Conservation (phyloP, 2,888 invertebrate genomes). For the Choristoneura rosaceana region DNA sequence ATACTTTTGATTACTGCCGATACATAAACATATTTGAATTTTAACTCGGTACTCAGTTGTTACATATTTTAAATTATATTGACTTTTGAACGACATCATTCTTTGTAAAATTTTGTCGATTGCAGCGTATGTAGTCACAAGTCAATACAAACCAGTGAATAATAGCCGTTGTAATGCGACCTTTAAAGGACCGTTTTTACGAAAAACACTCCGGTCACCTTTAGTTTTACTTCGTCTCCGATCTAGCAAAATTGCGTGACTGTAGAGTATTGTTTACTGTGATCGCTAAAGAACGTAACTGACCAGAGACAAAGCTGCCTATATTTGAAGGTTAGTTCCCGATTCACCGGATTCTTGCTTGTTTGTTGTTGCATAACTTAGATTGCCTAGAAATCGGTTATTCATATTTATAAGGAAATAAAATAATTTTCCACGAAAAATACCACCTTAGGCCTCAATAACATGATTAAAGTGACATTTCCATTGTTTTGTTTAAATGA, state of each 20-base stretch:
- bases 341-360: too few relatives aligned
- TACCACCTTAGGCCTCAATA: too few relatives aligned
- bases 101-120: background rate
- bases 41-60: background rate
- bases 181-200: background rate
- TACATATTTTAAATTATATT: background rate
- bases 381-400: too few relatives aligned
- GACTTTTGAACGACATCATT: background rate
- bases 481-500: too few relatives aligned
- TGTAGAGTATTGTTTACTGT: constrained; percentile 38
- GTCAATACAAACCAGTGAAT: too few relatives aligned
- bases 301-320: background rate
- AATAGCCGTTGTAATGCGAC: background rate
- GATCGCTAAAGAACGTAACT: background rate
- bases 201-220: constrained; percentile 44
- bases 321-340: too few relatives aligned
- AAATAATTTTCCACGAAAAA: too few relatives aligned
- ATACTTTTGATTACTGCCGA: background rate
- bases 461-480: too few relatives aligned
- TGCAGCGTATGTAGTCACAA: too few relatives aligned
- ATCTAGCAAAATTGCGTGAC: constrained; percentile 37
- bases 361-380: too few relatives aligned
- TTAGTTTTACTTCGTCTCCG: constrained; percentile 7
- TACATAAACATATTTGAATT: background rate
- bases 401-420: too few relatives aligned